Evolutionary conservation across 1,140 invertebrate species (phyloP), one percentile per base, ranked within the genome.

Genomic region (Neuroterus valhalla): DNA sequence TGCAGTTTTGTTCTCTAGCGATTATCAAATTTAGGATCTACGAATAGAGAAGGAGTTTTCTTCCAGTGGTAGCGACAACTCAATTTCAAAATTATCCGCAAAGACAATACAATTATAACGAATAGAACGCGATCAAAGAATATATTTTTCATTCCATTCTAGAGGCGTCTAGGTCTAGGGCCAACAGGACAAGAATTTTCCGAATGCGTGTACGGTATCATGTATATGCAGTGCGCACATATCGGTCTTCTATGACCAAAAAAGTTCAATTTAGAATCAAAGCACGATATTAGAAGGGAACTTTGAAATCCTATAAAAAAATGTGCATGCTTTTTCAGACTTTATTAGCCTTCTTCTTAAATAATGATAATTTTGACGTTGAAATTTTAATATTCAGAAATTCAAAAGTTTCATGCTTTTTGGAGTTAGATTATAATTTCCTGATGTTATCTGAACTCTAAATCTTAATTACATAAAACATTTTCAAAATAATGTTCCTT

Each of bases 241-340:
- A 55, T 55, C 52, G 46, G 8, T 15, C 3, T 48, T 73, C 48
- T 43, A 26, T 55, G 55, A 43, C 19, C 46, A 69, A 44, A 78
- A 45, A 48, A 67, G 46, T 67, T 55, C 75, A 19, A 66, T 43
- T 44, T 68, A 75, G 26, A 43, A 70, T 70, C 44, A 62, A 72
- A 72, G 23, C 31, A 31, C 23, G 23, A 26, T 14, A 8, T 38
- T 38, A 38, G 31, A 38, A 38, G 31, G 31, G 31, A 38, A 38
- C 1, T 38, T 38, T 38, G 10, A 38, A 38, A 38, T 5, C 31
- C 1, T 5, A 38, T 38, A 8, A 8, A 8, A 8, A 38, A 38
- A 8, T 38, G 6, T 38, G 3, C 0, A 38, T 5, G 6, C 10
- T 8, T 38, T 8, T 38, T 5, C 1, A 38, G 31, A 38, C 31